Evolutionary conservation across 2,888 invertebrate genomes (phyloP), one percentile per base, ranked within the genome.

Genomic region (Caenorhabditis sp.): DNA sequence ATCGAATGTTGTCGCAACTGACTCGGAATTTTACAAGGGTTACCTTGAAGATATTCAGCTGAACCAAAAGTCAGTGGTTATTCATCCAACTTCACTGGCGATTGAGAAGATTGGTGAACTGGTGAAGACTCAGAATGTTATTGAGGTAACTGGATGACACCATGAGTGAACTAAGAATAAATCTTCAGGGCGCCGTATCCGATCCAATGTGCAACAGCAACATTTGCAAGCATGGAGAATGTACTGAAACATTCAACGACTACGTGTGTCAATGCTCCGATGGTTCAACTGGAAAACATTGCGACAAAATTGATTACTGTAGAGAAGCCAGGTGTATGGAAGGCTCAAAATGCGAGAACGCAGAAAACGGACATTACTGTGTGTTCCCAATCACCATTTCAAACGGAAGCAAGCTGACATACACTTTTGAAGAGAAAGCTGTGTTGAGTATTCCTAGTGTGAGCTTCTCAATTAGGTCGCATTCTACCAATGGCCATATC

Each of bases 151-250:
- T 2, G 12, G 38, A 54, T 14, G 16, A 44, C 44, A 61, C 2
- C 14, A 51, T 22, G 0, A 26, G 7, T 19, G 5, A 14, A 44
- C 14, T 4, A 24, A 63, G 16, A 2, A 22, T 24, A 0, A 41
- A n/a, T 31, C 54, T 79, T 44, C 31, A 89, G 87, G 91, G 91
- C n/a, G 86, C 88, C 2, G 82, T 91, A 10, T 88, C 89, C 14
- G 91, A 91, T 73, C 89, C 90, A 68, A 80, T 91, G 22, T 91
- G 91, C 73, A 75, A 70, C 4, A 58, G 64, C 22, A 76, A 81
- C 12, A 96, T 95, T 12, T 97, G 96, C 93, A 95, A 95, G 90
- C 95, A 96, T 90, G 97, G 97, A 19, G 94, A 94, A 72, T 98
- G 98, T 93, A 95, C 95, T 92, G 98, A 98, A 93, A 96, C 96